Base-by-base conservation (phyloP, 23 tunicate species). In the Pegea sp. region DNA sequence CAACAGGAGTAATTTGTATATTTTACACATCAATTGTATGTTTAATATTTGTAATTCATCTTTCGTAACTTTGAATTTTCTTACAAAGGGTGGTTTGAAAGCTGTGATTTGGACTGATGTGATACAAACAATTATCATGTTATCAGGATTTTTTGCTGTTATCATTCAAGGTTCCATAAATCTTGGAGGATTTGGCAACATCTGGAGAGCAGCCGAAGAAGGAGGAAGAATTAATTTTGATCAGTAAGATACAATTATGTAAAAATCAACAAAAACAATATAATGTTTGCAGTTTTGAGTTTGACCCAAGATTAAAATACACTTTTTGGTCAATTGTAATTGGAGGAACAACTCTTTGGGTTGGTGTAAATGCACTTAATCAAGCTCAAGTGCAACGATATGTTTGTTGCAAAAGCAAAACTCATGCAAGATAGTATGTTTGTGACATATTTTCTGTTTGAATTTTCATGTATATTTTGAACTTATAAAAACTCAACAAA, bases 81-180 rank as follows among this genome's bases (percentile, higher is more conserved):
- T 38, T 8, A 38, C 7, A 8, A 49, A 84, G 95, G 95, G 95
- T 1, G 95, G 95, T 25, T 57, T 84, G 27, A 84, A 84, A 57
- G 95, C 95, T 18, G 95, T 84, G 21, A 84, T 84, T 8, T 84
- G 84, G 77, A 84, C 95, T 22, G 95, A 84, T 42, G 96, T 87
- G 22, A 28, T 87, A 27, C 96, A 87, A 54, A n/a, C 75, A 5
- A 33, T 87, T 31, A 11, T 75, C 42, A 87, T 87, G 96, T 42
- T 87, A 23, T 28, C 72, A 18, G 96, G 88, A 26, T 75, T 87
- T 31, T 44, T 87, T 7, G 74, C 84, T 2, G 96, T 87, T 26
- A 69, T 87, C 29, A 64, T 87, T 22, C 81, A 84, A 59, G 95
- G 95, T 31, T 63, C 72, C 42, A 72, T 84, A 5, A 84, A 84